These are phyloP conservation scores for Cerastis leucographa DNA, from an alignment of 2,888 invertebrate species.

Conservation along the genomic window DNA sequence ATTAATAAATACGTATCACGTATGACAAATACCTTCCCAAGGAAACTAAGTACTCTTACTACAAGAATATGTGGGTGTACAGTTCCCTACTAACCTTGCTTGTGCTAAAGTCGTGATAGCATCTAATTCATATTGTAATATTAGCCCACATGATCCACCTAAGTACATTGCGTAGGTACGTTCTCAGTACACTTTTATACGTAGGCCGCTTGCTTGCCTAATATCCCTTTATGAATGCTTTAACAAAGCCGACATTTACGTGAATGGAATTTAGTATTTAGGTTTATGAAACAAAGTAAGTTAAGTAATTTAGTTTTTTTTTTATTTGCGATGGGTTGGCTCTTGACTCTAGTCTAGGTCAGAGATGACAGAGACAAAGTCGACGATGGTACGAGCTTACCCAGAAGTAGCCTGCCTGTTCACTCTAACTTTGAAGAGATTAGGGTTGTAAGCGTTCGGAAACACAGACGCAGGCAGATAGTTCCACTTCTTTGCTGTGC, in stretches of 20 bases:
- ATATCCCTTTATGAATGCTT: slow-evolving; percentile 26
- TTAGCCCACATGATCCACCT: slow-evolving; percentile 25
- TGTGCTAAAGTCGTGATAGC: background rate
- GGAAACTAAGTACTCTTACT: background rate
- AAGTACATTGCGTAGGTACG: slow-evolving; percentile 32
- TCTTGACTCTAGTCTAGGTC: too few species aligned
- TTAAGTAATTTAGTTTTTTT: slow-evolving; percentile 11
- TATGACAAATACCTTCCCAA: too few species aligned
- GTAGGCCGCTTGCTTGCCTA: too few species aligned
- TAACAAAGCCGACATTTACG: slow-evolving; percentile 19
- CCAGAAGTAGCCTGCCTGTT: too few species aligned
- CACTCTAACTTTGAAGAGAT: too few species aligned
- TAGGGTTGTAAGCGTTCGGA: too few species aligned
- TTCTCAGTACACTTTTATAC: slow-evolving; percentile 18
- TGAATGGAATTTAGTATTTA: slow-evolving; percentile 16
- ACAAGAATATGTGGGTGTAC: background rate
- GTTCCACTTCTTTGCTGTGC: too few species aligned
- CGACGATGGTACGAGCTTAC: too few species aligned
- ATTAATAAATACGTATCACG: background rate
- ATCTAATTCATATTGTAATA: slow-evolving; percentile 32
- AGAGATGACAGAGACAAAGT: too few species aligned
- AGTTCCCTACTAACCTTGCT: background rate
- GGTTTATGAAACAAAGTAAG: slow-evolving; percentile 12
- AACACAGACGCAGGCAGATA: too few species aligned
- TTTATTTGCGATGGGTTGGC: too few species aligned